Base-by-base conservation (phyloP, 2,888 invertebrate species). In the Sisyra terminalis region DNA sequence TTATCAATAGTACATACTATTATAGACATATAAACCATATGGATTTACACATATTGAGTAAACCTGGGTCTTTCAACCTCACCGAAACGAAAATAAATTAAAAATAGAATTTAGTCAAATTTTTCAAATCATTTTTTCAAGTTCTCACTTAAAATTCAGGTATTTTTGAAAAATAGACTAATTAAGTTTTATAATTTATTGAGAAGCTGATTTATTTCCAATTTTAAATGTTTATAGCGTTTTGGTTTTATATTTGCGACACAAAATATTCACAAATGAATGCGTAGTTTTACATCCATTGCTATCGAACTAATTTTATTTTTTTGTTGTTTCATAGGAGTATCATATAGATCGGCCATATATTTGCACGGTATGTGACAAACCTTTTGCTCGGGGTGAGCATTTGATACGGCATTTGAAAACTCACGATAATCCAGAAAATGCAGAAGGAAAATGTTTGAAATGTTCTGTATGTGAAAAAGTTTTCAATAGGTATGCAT, bases 331-430 rank as follows among this genome's bases (percentile, higher is more conserved):
- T 18, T 11, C 17, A 3, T 57, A 61, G 46, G 58, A 63, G 44
- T 60, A 62, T 45, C 63, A 61, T 47, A 56, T 61, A 24, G 59
- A 63, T 46, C 60, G 60, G 45, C 62, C 63, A 3, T 64, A 63
- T 48, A 54, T 57, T 9, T 64, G 64, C 47, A 61, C 58, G 3
- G 54, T 58, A 17, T 64, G 64, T 49, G 55, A 60, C 45, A 63
- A 59, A 45, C 58, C 57, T 14, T 64, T 63, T 47, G 57, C 54
- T 44, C 52, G 63, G 43, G 63, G 63, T 3, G 64, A 64, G 48
- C 62, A 63, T 50, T 51, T 63, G n/a, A 64, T 64, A 44, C 50
- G 62, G 29, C 64, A 64, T 50, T 50, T 64, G 16, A 63, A 62
- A 48, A 53, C 57, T 6, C 63, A 64, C 47, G 54, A 59, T 44